phyloP scores from a whole-genome alignment of 1,140 invertebrate species.

The Zaprionus inermis region DNA sequence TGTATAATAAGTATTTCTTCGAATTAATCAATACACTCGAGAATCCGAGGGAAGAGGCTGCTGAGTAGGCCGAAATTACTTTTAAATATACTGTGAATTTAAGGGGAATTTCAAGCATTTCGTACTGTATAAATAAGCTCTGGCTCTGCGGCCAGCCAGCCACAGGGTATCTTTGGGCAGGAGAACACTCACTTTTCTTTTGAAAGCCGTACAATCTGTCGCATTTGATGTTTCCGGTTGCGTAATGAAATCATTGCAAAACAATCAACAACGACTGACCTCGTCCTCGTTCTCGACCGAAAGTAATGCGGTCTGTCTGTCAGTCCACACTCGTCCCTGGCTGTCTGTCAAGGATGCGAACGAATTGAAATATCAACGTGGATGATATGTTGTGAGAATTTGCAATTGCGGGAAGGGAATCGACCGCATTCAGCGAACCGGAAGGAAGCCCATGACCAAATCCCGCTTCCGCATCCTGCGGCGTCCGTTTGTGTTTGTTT shows the following conservation, averaged over 20 bases:
- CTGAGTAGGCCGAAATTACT: background rate
- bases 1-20: conserved; percentile 23
- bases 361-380: conserved; percentile 64
- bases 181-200: too few species aligned
- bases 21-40: conserved; percentile 19
- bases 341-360: conserved; percentile 42
- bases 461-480: conserved; percentile 60
- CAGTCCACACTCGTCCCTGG: background rate
- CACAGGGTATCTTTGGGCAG: background rate
- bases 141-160: background rate
- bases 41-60: background rate
- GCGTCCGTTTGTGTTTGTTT: conserved; percentile 54
- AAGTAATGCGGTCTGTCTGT: conserved; percentile 25
- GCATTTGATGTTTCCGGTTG: conserved; percentile 33
- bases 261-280: conserved; percentile 17
- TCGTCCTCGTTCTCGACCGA: conserved; percentile 8
- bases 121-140: background rate
- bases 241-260: conserved; percentile 41
- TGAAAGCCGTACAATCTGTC: background rate
- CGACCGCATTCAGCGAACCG: conserved; percentile 69
- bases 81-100: background rate
- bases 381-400: conserved; percentile 49
- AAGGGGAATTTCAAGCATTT: background rate
- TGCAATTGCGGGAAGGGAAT: conserved; percentile 45
- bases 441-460: conserved; percentile 73